Evolutionary conservation across 2,113 vertebrate species (phyloP).

Genomic region (Alouatta palliata): DNA sequence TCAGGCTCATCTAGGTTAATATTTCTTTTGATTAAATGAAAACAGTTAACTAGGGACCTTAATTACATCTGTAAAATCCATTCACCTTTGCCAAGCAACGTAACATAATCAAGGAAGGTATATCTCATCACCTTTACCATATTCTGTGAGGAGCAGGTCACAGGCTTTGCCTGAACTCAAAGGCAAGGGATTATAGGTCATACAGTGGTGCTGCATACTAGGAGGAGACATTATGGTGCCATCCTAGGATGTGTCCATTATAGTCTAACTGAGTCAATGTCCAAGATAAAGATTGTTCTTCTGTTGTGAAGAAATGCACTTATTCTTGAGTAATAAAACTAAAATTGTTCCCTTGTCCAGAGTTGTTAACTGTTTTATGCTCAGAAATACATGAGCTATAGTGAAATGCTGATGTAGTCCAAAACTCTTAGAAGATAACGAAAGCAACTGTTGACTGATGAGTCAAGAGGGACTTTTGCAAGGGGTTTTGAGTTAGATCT

Average conservation of each 20-base stretch:
- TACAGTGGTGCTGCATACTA: not conserved
- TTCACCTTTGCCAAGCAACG: not conserved
- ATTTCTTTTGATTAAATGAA: not conserved
- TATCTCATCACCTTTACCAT: not conserved
- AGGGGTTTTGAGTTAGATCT: not conserved
- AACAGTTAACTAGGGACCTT: not conserved
- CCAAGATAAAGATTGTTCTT: not conserved
- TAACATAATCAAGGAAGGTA: not conserved
- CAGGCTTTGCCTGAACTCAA: not conserved
- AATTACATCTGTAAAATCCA: not conserved
- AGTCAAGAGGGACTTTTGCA: not conserved
- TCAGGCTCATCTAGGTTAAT: not conserved
- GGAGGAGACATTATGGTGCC: not conserved
- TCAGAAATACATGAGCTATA: not conserved
- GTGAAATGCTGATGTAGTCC: not conserved
- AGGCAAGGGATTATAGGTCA: not conserved
- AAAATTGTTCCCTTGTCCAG: not conserved
- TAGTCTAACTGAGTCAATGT: not conserved
- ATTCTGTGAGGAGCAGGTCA: not conserved
- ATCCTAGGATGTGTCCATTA: not conserved
- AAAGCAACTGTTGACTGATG: not conserved
- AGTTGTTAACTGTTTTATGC: not conserved
- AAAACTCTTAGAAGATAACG: not conserved
- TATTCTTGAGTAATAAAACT: not conserved
- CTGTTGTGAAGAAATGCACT: not conserved